phyloP scores from a whole-genome alignment of 2,888 invertebrate species.

The Plebejus argus region DNA sequence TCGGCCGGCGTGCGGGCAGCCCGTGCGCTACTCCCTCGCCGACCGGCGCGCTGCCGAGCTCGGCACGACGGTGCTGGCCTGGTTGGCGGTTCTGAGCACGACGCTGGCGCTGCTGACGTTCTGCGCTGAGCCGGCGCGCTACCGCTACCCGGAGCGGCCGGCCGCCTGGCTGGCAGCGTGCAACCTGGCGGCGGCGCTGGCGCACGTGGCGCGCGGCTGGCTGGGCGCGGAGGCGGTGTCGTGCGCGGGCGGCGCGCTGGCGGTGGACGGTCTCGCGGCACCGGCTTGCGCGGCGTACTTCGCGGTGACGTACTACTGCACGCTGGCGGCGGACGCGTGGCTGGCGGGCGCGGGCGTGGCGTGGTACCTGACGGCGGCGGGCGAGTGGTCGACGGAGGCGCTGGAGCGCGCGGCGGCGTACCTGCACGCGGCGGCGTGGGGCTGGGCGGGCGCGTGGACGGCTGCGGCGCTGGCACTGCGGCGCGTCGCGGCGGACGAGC shows the following conservation, averaged over 20 bases:
- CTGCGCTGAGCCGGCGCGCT: constrained; percentile 92
- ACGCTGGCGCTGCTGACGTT: constrained; percentile 92
- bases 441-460: constrained; percentile 91
- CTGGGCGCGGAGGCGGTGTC: constrained; percentile 68
- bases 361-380: constrained; percentile 94
- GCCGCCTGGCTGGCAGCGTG: constrained; percentile 94
- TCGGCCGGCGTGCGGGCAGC: constrained; percentile 84
- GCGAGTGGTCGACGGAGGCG: constrained; percentile 96
- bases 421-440: constrained; percentile 94
- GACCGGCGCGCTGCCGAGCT: constrained; percentile 87
- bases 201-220: constrained; percentile 86
- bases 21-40: constrained; percentile 84
- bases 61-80: constrained; percentile 89
- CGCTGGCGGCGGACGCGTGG: constrained; percentile 91
- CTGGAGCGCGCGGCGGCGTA: constrained; percentile 92
- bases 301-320: constrained; percentile 88
- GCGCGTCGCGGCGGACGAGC: constrained; percentile 88
- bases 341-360: constrained; percentile 93
- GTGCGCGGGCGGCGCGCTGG: constrained; percentile 65
- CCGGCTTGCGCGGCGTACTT: constrained; percentile 87
- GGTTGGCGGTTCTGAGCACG: constrained; percentile 89
- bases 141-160: constrained; percentile 95
- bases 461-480: constrained; percentile 90
- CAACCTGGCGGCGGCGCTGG: constrained; percentile 89
- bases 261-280: constrained; percentile 74